Percentiles rank a stretch among this genome's conserved stretches.
Evolutionary conservation across 2,113 vertebrate species (phyloP).

Genomic region (Nyctereutes procyonoides): DNA sequence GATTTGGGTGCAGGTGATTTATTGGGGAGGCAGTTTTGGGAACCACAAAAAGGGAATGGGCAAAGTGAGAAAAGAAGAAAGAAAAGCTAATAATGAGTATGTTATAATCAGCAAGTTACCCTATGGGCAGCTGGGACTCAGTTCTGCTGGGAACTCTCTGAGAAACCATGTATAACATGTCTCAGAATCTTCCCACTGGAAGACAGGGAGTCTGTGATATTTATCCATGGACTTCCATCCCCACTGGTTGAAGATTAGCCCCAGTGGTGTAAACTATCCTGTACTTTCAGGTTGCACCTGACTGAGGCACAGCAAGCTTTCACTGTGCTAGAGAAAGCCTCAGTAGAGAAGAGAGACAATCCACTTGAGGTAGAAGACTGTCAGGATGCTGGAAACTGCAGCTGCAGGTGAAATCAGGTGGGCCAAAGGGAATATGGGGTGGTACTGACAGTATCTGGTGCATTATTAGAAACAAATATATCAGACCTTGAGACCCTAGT

Average conservation of each 20-base stretch:
- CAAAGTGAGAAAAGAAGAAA: not conserved
- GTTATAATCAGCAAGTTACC: not conserved
- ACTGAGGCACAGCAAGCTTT: not conserved
- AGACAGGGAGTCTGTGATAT: not conserved
- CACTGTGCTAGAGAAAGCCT: not conserved
- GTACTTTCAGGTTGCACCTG: not conserved
- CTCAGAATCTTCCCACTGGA: not conserved
- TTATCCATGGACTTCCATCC: not conserved
- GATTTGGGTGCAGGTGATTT: not conserved
- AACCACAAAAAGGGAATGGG: conserved; percentile 31
- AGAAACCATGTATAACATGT: not conserved
- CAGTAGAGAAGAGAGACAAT: conserved; percentile 14
- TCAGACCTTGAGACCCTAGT: not conserved
- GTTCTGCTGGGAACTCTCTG: not conserved
- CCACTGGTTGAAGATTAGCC: conserved; percentile 3
- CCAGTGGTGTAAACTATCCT: not conserved
- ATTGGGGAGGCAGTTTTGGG: not conserved
- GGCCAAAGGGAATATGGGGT: not conserved
- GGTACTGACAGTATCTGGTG: not conserved
- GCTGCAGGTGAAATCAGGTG: not conserved
- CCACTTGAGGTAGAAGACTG: not conserved
- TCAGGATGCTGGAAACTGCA: not conserved
- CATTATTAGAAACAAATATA: not conserved
- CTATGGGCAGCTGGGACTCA: not conserved
- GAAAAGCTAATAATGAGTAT: not conserved